Base-by-base conservation (phyloP, 2,113 vertebrate species). In the Phoxinus phoxinus region DNA sequence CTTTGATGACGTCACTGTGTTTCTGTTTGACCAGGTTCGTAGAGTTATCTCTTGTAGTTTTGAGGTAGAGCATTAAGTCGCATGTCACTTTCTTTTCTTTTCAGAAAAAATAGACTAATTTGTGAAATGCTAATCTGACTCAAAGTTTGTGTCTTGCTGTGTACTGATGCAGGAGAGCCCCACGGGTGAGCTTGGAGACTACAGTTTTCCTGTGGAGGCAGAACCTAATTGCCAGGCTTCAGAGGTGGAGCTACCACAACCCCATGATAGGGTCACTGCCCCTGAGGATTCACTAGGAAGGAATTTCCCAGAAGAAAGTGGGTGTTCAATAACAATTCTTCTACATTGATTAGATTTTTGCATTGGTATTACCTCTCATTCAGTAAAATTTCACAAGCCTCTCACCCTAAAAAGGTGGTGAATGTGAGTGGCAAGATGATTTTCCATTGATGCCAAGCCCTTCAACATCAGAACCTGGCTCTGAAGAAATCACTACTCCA, bases 11-110 rank as follows among this genome's bases (percentile, higher is more conserved):
- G 98, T 99, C 79, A 99, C 98, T 0, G 97, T 99, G 93, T 99
- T 98, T 93, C 96, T 99, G 91, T 99, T 99, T 9, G 97, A 99
- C 93, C 97, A 99, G 97, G 98, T 99, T 92, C n/a, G 86, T 85
- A 10, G 32, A 27, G 21, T 53, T 73, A 23, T 27, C 12, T 27
- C 3, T 21, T 13, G 15, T 41, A 0, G 1, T 23, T 15, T 41
- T 65, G 12, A 15, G 15, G 3, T 11, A 76, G 37, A 67, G 35
- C 75, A 10, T n/a, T 32, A 32, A 30, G 44, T 13, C n/a, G 3
- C 75, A 77, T 19, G 41, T 13, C 48, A 56, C 53, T 56, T 21
- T 2, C 1, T 4, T 67, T 80, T 71, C 19, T 41, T 41, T 53
- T 53, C 1, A 41, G 44, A 32, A 73, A 73, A 27, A 35, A 17